Evolutionary conservation across 2,888 invertebrate genomes (phyloP).

Genomic region (Minunthozetes semirufus): DNA sequence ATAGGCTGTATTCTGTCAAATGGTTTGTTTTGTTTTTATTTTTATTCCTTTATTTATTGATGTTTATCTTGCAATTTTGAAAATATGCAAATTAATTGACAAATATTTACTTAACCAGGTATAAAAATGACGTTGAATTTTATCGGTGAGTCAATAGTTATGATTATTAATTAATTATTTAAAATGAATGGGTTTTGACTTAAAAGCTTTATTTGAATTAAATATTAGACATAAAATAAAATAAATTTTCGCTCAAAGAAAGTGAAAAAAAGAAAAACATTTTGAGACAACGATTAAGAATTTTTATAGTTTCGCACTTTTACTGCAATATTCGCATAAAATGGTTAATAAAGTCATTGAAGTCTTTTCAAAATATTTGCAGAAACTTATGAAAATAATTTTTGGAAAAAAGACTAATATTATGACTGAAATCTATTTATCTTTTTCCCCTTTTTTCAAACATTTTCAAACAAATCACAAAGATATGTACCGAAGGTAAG

Average conservation of each 20-base stretch:
- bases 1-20: slow-evolving; percentile 77
- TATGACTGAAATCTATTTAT: neutral
- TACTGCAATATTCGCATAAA: neutral
- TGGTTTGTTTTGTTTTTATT: slow-evolving; percentile 58
- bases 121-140: slow-evolving; percentile 75
- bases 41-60: no score
- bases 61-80: no score
- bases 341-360: neutral
- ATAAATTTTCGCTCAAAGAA: no score
- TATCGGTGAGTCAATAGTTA: slow-evolving; percentile 63
- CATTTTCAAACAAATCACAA: neutral
- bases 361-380: no score
- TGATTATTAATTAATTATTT: neutral
- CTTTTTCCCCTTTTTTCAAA: neutral
- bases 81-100: no score
- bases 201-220: neutral
- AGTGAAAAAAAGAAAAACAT: no score
- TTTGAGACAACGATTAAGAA: neutral
- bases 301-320: neutral
- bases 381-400: neutral
- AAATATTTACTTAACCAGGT: slow-evolving; percentile 54
- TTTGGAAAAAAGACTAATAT: neutral
- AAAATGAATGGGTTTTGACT: neutral
- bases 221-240: neutral
- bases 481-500: slow-evolving; percentile 38